phyloP scores from a whole-genome alignment of 2,113 vertebrate genomes.

The Myotis davidii region DNA sequence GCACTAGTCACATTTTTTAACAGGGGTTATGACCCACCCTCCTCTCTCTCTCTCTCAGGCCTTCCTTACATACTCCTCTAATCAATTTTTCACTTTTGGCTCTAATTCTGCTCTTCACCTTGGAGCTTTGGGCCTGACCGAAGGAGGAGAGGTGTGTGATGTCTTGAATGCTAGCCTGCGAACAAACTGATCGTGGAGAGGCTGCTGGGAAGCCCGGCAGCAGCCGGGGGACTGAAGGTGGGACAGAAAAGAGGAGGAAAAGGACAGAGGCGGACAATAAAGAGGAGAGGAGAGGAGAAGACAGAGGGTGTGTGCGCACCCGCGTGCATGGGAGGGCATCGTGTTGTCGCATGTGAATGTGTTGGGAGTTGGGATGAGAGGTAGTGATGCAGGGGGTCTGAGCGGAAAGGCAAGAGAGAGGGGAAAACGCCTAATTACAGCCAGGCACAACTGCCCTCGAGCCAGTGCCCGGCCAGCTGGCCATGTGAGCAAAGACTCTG shows the following conservation, averaged over 20 bases:
- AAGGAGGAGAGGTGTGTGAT: background rate
- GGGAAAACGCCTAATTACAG: constrained; percentile 25
- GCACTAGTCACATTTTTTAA: constrained; percentile 69
- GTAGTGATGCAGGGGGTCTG: background rate
- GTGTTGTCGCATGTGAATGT: background rate
- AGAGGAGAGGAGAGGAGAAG: background rate
- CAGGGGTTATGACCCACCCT: constrained; percentile 66
- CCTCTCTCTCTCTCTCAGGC: constrained; percentile 51
- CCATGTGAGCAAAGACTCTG: constrained; percentile 40
- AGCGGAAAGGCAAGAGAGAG: background rate
- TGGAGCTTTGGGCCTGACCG: background rate
- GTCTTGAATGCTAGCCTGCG: background rate
- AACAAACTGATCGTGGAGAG: background rate
- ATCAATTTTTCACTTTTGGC: constrained; percentile 75
- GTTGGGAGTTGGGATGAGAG: background rate
- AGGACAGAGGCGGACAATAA: background rate
- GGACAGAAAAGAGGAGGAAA: background rate
- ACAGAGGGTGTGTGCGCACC: background rate
- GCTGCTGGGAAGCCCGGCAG: background rate
- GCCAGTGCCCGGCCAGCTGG: constrained; percentile 11
- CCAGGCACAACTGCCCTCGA: background rate
- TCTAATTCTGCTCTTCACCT: constrained; percentile 65
- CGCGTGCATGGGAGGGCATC: fast-evolving
- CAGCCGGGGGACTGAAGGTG: background rate
- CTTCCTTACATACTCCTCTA: constrained; percentile 59